Conservation (phyloP, 2,888 invertebrate species). For the Lasioglossum zephyrum region DNA sequence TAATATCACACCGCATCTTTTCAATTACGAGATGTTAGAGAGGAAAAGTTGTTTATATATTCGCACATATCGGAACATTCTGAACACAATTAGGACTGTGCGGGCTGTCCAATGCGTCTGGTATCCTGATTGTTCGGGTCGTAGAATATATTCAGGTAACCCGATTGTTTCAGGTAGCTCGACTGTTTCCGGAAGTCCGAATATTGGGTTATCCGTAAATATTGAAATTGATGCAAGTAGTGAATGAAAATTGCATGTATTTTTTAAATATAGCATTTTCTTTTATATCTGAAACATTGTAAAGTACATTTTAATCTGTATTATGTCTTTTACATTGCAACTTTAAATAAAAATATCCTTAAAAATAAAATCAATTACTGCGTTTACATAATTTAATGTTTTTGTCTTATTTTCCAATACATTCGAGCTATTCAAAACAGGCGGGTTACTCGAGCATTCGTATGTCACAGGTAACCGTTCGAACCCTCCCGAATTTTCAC, state of each 20-base stretch:
- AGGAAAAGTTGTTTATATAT: constrained; percentile 1
- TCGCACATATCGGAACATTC: not conserved
- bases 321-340: not conserved
- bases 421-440: too few species aligned
- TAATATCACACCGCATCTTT: not conserved
- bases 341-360: too few species aligned
- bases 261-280: not conserved
- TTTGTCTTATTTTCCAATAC: too few species aligned
- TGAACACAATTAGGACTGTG: not conserved
- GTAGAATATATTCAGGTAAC: not conserved
- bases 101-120: not conserved
- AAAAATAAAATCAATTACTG: too few species aligned
- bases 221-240: too few species aligned
- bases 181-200: not conserved
- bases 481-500: not conserved
- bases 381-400: too few species aligned
- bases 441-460: not conserved
- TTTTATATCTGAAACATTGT: not conserved
- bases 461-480: not conserved
- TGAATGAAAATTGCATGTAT: not conserved
- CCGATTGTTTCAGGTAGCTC: not conserved
- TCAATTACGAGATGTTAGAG: not conserved
- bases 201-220: too few species aligned
- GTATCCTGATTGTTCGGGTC: not conserved
- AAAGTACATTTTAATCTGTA: not conserved